A percentile compares a stretch with the other conserved stretches of the same genome.
Conservation (phyloP, 2,888 invertebrate genomes). For the Agapostemon virescens region DNA sequence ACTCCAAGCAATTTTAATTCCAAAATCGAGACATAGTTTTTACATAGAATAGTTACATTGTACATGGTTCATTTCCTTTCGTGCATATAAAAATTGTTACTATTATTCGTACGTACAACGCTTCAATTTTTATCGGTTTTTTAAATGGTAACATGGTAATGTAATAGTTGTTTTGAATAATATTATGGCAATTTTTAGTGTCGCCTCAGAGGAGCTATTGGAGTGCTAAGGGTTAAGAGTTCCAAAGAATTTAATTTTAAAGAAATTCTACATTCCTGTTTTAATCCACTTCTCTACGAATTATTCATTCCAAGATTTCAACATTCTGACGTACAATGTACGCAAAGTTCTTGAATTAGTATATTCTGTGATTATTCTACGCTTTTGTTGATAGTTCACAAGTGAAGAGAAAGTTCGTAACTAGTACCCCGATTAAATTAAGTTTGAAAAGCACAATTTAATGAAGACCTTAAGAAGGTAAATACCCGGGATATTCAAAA, state of each 20-base stretch:
- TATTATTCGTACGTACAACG: too few relatives aligned
- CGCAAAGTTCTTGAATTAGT: background rate
- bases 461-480: background rate
- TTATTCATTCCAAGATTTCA: background rate
- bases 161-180: too few relatives aligned
- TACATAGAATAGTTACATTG: too few relatives aligned
- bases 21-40: too few relatives aligned
- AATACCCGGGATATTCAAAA: background rate
- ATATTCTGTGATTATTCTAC: background rate
- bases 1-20: too few relatives aligned
- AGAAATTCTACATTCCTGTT: background rate
- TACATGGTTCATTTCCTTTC: too few relatives aligned
- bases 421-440: background rate
- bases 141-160: too few relatives aligned
- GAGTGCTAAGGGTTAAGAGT: too few relatives aligned
- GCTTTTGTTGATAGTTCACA: slow-evolving; percentile 10
- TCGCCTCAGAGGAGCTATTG: too few relatives aligned
- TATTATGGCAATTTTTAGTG: too few relatives aligned
- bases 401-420: slow-evolving; percentile 14
- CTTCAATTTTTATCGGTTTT: too few relatives aligned
- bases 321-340: background rate
- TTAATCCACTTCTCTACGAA: background rate
- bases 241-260: background rate
- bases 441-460: slow-evolving; percentile 18
- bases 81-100: too few relatives aligned